Evolutionary conservation across 1,140 invertebrate genomes (phyloP), one percentile per base, ranked within the genome.

Genomic region (Melitaea cinxia): DNA sequence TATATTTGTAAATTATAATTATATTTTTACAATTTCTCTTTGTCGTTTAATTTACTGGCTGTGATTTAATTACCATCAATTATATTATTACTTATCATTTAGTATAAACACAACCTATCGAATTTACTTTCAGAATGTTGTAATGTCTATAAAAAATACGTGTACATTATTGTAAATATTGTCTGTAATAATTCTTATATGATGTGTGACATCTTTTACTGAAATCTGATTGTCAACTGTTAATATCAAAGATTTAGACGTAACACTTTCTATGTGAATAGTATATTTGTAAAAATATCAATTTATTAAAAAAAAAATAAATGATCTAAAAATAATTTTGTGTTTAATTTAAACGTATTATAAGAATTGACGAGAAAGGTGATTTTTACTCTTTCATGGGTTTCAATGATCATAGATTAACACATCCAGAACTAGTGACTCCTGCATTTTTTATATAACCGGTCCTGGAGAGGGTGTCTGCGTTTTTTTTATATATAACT

Each of bases 241-340:
- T 84, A 80, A 89, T 88, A 88, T 86, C 82, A 86, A 81, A 76
- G 62, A 57, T 61, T 64, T 81, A 80, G 77, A 55, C 70, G 73
- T 83, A 85, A 83, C 74, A 73, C 83, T 83, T 86, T 86, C 80
- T 82, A 85, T 88, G 87, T 88, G 80, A 89, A 81, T 86, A 88
- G 76, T 81, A 78, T 79, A 78, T 85, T 84, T 89, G 82, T 89
- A 88, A 85, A 83, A 80, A 75, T 79, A 82, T 77, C 72, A 81
- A 66, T 87, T 87, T 82, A 85, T 78, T 83, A 86, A 81, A 83
- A 83, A 83, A 79, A 53, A 83, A 79, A 61, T 37, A 52, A 61
- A 53, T 53, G 4, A 62, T 37, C 37, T 35, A 33, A 26, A 53
- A 53, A 19, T 19, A 1, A 21, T 19, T 3, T 45, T 45, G 15